Evolutionary conservation across 2,113 vertebrate genomes (phyloP), one percentile per base, ranked within the genome.

Genomic region (Elaphurus davidianus): DNA sequence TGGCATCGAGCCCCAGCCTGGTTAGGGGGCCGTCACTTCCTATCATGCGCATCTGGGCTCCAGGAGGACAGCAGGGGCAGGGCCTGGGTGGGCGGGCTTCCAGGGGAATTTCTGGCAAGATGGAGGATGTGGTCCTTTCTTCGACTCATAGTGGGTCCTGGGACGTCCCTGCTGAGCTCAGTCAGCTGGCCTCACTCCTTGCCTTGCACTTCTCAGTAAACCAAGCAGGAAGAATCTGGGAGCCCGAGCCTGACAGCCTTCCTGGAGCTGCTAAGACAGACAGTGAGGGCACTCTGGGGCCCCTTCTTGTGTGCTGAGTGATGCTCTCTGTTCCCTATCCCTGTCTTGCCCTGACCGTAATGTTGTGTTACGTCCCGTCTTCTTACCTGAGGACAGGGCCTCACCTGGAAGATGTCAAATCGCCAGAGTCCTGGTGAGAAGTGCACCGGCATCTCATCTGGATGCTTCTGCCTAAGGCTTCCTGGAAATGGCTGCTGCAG

Each of bases 71-170:
- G 33, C 15, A 14, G 9, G 14, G 10, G 47, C 1, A 0, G n/a
- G 19, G 7, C 17, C 9, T n/a, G n/a, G 33, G 10, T 0, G 7
- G 4, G 2, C 2, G 2, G 4, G 5, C 2, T 5, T 36, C 27
- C 0, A 0, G 13, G 14, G 6, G 4, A 5, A 28, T 0, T 12
- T 36, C 16, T 0, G 0, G 0, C 15, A 5, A 17, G 25, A 4
- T 0, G 3, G 0, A 40, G 14, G 27, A 0, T 1, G 2, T 11
- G 14, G 62, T 5, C 0, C 16, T 19, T 57, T 16, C 4, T 0
- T 8, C 0, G 10, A 3, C 11, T 40, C 5, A 36, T 2, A 0
- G 5, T 2, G 1, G 7, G 27, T 12, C 2, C 6, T 21, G 7
- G 4, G 19, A 7, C 7, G 12, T n/a, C 7, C 3, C 7, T 36